A percentile compares a stretch with the other conserved stretches of the same genome.
phyloP scores from a whole-genome alignment of 1,140 invertebrate genomes.

The Zaprionus nigranus region DNA sequence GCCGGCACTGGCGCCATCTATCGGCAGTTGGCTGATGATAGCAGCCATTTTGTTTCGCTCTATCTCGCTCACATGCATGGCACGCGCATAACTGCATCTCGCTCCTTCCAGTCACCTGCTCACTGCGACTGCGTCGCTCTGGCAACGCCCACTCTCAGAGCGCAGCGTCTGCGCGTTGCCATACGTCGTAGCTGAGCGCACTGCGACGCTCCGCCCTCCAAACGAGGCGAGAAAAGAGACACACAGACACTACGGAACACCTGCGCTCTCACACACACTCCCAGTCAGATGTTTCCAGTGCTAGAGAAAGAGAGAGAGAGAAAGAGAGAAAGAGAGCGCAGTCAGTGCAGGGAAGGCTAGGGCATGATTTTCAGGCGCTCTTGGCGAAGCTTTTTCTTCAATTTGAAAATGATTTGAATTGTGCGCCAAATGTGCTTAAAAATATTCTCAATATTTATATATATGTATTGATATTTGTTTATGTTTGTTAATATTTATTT shows the following conservation, averaged over 20 bases:
- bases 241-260: neutral
- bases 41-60: slow-evolving; percentile 83
- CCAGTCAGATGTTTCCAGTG: neutral
- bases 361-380: slow-evolving; percentile 27
- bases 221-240: slow-evolving; percentile 53
- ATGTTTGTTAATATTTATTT: too few relatives aligned
- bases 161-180: slow-evolving; percentile 63
- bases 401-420: slow-evolving; percentile 38
- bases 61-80: slow-evolving; percentile 38
- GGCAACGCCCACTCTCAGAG: slow-evolving; percentile 77
- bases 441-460: neutral
- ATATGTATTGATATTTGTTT: neutral
- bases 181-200: slow-evolving; percentile 37
- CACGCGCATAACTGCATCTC: slow-evolving; percentile 31
- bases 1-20: slow-evolving; percentile 77
- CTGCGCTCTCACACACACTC: slow-evolving; percentile 14
- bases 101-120: slow-evolving; percentile 72
- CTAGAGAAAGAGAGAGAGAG: neutral
- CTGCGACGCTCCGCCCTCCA: slow-evolving; percentile 56
- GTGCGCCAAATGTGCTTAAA: slow-evolving; percentile 13
- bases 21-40: slow-evolving; percentile 66
- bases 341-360: neutral
- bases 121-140: slow-evolving; percentile 64
- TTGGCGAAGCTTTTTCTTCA: slow-evolving; percentile 29
- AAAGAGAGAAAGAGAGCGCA: slow-evolving; percentile 33